These are phyloP conservation scores for Cotesia glomerata DNA, from an alignment of 1,140 invertebrate species.

Conservation along the genomic window DNA sequence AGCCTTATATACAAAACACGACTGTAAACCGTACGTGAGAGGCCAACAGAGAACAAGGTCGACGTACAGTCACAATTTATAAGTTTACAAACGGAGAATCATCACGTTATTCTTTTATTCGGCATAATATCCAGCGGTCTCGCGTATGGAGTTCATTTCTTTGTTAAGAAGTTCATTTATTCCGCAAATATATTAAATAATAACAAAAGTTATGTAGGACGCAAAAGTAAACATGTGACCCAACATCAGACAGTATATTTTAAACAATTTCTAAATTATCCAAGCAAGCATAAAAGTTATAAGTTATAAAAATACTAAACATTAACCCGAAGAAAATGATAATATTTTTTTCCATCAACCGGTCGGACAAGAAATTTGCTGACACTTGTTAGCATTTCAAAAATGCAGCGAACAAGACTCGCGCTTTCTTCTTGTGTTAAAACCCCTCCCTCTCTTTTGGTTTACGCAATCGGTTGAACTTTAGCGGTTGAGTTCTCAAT, in stretches of 20 bases:
- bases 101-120: constrained; percentile 6
- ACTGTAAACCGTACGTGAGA: constrained; percentile 12
- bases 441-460: too few species aligned
- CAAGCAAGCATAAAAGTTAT: too few species aligned
- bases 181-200: not conserved
- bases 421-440: not conserved
- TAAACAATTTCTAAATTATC: too few species aligned
- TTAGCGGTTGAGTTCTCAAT: not conserved
- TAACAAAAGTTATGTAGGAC: not conserved
- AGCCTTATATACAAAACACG: constrained; percentile 32
- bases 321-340: not conserved
- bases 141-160: not conserved
- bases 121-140: not conserved
- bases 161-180: not conserved
- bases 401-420: not conserved
- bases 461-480: too few species aligned
- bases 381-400: not conserved
- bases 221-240: not conserved
- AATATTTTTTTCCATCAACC: not conserved
- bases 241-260: not conserved
- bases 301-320: not conserved
- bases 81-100: constrained; percentile 1
- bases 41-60: constrained; percentile 53
- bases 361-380: not conserved
- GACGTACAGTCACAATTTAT: constrained; percentile 24